Evolutionary conservation across 2,888 invertebrate species (phyloP).

Genomic region (Microdon myrmicae): DNA sequence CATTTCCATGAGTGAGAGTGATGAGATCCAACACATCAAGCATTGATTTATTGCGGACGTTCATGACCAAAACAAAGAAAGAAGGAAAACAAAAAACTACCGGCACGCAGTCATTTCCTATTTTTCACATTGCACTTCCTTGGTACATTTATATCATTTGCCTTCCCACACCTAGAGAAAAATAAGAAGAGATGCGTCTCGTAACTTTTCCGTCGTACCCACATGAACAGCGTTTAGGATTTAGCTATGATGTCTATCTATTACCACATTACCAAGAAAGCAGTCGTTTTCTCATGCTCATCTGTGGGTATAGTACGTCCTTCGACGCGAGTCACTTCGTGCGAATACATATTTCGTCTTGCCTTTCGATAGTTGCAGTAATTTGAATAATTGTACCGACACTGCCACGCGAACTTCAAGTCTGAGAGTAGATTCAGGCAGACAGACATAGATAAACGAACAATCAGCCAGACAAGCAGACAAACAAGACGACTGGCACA

Average conservation of each 20-base stretch:
- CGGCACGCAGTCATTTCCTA: constrained; percentile 37
- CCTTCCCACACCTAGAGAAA: constrained; percentile 20
- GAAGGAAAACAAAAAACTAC: no score
- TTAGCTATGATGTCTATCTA: constrained; percentile 37
- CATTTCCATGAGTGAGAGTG: constrained; percentile 39
- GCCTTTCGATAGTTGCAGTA: constrained; percentile 30
- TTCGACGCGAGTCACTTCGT: constrained; percentile 18
- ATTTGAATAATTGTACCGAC: constrained; percentile 47
- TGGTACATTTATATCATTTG: constrained; percentile 7
- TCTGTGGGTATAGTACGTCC: constrained; percentile 31
- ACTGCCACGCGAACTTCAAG: constrained; percentile 39
- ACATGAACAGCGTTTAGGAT: neutral
- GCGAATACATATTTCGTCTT: constrained; percentile 14
- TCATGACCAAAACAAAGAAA: constrained; percentile 15
- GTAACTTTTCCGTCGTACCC: neutral
- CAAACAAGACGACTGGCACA: neutral
- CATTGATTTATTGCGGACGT: constrained; percentile 41
- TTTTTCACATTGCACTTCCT: constrained; percentile 19
- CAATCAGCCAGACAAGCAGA: constrained; percentile 21
- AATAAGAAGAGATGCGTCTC: constrained; percentile 8
- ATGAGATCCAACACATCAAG: constrained; percentile 46
- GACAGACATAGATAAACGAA: constrained; percentile 15
- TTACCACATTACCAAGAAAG: no score
- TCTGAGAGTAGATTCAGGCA: constrained; percentile 14
- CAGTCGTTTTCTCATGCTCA: no score